phyloP scores from a whole-genome alignment of 2,113 vertebrate genomes.

The Acrocephalus arundinaceus region DNA sequence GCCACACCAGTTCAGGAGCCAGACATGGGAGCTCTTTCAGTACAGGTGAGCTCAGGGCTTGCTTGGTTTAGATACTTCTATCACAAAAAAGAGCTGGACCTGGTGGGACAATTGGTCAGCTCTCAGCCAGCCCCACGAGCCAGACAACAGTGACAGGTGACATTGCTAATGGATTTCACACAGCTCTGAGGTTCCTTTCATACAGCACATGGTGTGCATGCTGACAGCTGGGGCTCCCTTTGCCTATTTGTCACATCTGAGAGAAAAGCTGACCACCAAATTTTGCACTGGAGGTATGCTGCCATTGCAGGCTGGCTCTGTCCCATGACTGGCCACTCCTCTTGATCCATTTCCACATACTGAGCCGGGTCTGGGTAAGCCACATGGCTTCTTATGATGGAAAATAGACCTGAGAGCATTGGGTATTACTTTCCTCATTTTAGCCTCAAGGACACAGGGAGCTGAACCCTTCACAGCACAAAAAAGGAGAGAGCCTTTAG shows the following conservation, averaged over 20 bases:
- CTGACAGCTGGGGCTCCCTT: background rate
- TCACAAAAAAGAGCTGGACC: background rate
- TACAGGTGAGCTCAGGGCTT: background rate
- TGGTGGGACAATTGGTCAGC: background rate
- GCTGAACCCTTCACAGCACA: background rate
- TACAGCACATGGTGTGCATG: no score
- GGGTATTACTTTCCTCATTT: background rate
- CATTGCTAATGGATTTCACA: background rate
- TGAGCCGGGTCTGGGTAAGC: background rate
- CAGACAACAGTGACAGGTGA: background rate
- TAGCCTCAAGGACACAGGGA: background rate
- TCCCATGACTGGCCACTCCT: background rate
- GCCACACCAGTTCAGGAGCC: background rate
- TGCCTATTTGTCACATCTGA: background rate
- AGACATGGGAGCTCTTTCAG: accelerated
- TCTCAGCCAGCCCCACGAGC: background rate
- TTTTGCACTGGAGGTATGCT: background rate
- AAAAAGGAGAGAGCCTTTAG: background rate
- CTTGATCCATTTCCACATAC: background rate
- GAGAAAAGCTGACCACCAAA: background rate
- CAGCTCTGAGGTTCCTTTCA: background rate
- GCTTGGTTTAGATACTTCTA: background rate
- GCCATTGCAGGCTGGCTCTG: background rate
- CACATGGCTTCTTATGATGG: background rate
- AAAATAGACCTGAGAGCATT: background rate